Base-by-base conservation (phyloP, 2,113 vertebrate species). In the Butorides virescens region DNA sequence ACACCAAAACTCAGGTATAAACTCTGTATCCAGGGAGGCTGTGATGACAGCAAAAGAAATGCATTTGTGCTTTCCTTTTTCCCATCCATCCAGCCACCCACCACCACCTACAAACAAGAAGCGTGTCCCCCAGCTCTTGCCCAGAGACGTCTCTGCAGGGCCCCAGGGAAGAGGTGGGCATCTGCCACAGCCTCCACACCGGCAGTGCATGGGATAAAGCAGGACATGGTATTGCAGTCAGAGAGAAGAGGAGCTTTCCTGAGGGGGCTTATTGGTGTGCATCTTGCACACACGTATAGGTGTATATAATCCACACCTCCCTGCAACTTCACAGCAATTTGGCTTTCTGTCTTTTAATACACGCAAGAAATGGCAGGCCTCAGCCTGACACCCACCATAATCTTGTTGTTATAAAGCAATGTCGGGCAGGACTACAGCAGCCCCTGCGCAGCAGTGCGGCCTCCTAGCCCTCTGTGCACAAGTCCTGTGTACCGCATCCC, bases 271-370 rank as follows among this genome's bases (percentile, higher is more conserved):
- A 3, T 2, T 26, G 32, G 6, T 13, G 25, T 37, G 65, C 65
- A 78, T 36, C 5, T 2, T 22, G 68, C 49, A 65, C 25, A 61
- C 49, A 15, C 0, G 0, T 8, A 46, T 2, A 29, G 20, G 13
- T 21, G 44, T 14, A 5, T 2, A 13, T 7, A 39, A 79, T 3
- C n/a, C 73, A 66, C 30, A 66, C 3, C n/a, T 15, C 37, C 15
- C 53, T 55, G 25, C 53, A 46, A 9, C n/a, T 39, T 25, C 44
- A 56, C 84, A 36, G 63, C 63, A 44, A 2, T 36, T 18, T 59
- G 66, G 46, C 63, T n/a, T 62, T 39, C 14, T 10, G 2, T 13
- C 34, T 58, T 42, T n/a, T 21, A 50, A 13, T 1, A n/a, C 3
- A 1, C 4, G 20, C 14, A 25, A 49, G 36, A 65, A 80, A 53